Base-by-base conservation (phyloP, 2,113 vertebrate genomes). In the Murina feae region DNA sequence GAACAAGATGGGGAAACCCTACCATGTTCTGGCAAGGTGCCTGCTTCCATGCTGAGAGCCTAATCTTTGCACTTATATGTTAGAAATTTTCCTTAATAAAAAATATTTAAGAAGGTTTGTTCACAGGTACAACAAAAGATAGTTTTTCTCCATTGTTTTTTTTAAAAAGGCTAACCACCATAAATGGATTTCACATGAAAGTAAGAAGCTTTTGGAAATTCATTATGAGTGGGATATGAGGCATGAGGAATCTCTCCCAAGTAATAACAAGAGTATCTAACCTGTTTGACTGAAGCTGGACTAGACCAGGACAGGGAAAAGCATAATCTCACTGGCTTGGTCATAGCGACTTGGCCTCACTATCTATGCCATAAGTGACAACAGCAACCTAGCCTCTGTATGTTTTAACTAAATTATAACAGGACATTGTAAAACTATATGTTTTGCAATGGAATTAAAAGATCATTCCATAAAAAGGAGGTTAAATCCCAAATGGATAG, bases 391-490 rank as follows among this genome's bases (percentile, higher is more conserved):
- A 25, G n/a, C 20, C 47, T 82, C 79, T 49, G 17, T 49, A 32
- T 83, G 66, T 75, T 90, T 89, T 71, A 94, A 81, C 10, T 69
- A 82, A 75, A 9, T 71, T 83, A 71, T 32, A 88, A 75, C 8
- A 78, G 37, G 49, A 44, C 66, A 94, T 30, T 85, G 28, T 20
- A 44, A 95, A 94, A 78, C 17, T 37, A 47, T 3, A 53, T 21
- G 68, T 87, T 95, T 91, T 93, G 39, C 49, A 81, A 65, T 20
- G 7, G 66, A 72, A 91, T 86, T 75, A 86, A 94, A 94, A 89
- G 58, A 89, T 65, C 53, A 86, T 39, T 78, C 35, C 35, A 60
- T 51, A 63, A 87, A 23, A n/a, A 37, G 10, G 90, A 39, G 30
- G 76, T 55, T 75, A 82, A 97, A 39, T 94, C 37, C 76, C 81